phyloP scores from a whole-genome alignment of 2,797 vertebrate species.

The Enteromius paludinosus region DNA sequence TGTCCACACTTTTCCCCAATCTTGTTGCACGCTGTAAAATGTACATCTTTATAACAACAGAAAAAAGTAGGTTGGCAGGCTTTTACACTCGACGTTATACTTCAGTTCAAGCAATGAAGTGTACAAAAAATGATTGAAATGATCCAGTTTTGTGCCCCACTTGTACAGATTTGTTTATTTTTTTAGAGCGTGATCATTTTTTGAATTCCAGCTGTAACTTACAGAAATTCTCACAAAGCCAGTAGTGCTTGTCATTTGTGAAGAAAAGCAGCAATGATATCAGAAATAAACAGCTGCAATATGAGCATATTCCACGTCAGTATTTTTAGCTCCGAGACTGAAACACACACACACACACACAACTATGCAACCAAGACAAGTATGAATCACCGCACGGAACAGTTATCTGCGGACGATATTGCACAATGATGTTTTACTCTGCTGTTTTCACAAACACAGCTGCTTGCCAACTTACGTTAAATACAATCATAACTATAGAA shows the following conservation, averaged over 20 bases:
- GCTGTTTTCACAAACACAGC: not conserved
- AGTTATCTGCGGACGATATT: not conserved
- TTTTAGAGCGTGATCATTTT: not conserved
- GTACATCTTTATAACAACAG: not conserved
- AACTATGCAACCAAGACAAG: slow-evolving; percentile 2
- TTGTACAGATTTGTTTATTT: not conserved
- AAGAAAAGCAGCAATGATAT: slow-evolving; percentile 12
- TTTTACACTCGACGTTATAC: not conserved
- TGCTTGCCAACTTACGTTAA: not conserved
- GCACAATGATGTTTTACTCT: not conserved
- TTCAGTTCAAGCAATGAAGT: not conserved
- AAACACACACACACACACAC: slow-evolving; percentile 31
- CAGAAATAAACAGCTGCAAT: slow-evolving; percentile 20
- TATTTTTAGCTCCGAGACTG: slow-evolving; percentile 43
- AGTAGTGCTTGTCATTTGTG: slow-evolving; percentile 12
- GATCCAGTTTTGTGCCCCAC: no score
- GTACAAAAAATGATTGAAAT: not conserved
- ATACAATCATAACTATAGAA: not conserved
- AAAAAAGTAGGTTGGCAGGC: no score
- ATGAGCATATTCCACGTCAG: not conserved
- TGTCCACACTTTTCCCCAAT: not conserved
- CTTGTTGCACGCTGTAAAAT: not conserved
- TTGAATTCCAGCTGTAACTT: not conserved
- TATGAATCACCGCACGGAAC: not conserved
- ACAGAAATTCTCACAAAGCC: not conserved